Conservation (phyloP, 2,888 invertebrate genomes). For the Tetheella fluctuosa region DNA sequence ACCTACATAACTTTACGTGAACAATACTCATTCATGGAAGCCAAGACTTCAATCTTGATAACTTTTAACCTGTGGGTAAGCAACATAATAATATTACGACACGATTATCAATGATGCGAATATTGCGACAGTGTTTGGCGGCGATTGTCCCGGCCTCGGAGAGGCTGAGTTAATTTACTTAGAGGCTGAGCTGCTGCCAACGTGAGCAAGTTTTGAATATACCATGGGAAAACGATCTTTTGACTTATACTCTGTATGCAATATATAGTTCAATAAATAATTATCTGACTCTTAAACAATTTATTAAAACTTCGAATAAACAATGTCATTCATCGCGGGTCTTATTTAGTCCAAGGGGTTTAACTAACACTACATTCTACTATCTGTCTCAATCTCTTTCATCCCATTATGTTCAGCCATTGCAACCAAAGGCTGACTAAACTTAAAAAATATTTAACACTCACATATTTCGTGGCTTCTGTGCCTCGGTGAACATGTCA, state of each 20-base stretch:
- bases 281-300: not conserved
- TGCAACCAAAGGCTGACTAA: not conserved
- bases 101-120: constrained; percentile 75
- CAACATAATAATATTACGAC: constrained; percentile 74
- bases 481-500: constrained; percentile 25
- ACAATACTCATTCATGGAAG: constrained; percentile 57
- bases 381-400: not conserved
- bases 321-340: not conserved
- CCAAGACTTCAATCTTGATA: constrained; percentile 63
- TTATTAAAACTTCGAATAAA: not conserved
- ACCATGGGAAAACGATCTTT: constrained; percentile 8
- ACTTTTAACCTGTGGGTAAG: constrained; percentile 64
- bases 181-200: not conserved
- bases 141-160: constrained; percentile 41
- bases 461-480: constrained; percentile 19
- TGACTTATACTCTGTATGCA: not conserved
- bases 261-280: not conserved
- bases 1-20: constrained; percentile 45
- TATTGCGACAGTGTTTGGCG: constrained; percentile 51
- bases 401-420: too few species aligned
- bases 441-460: constrained; percentile 11
- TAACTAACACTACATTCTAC: too few species aligned
- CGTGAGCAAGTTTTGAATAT: constrained; percentile 1
- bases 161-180: constrained; percentile 18
- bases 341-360: too few species aligned